These are phyloP conservation scores for Anolis apletophallus DNA, from an alignment of 2,797 vertebrate genomes.

Conservation along the genomic window DNA sequence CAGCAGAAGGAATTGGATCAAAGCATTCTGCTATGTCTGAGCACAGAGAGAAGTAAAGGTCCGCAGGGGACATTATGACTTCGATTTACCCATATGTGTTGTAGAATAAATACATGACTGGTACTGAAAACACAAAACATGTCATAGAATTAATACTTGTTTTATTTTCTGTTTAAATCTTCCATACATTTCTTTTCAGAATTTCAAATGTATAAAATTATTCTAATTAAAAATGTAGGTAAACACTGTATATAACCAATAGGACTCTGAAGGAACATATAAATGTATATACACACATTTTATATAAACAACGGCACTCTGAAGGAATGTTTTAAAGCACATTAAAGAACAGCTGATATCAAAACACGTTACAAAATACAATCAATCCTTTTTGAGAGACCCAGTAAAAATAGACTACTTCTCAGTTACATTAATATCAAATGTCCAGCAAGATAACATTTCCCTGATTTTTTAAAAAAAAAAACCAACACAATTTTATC, in stretches of 20 bases:
- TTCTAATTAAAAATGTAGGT: constrained; percentile 48
- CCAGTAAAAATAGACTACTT: background rate
- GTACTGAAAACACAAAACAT: constrained; percentile 14
- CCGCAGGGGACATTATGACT: background rate
- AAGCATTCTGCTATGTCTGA: background rate
- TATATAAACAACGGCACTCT: constrained; percentile 29
- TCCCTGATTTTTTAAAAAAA: background rate
- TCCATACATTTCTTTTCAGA: constrained; percentile 51
- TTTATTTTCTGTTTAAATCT: constrained; percentile 71
- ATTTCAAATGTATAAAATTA: constrained; percentile 62
- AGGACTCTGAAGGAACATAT: too few relatives aligned
- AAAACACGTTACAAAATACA: constrained; percentile 33
- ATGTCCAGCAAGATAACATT: background rate
- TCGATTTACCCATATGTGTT: background rate
- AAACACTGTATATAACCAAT: too few relatives aligned
- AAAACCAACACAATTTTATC: too few relatives aligned
- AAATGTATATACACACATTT: too few relatives aligned
- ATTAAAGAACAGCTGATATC: constrained; percentile 33
- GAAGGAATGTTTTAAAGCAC: constrained; percentile 29
- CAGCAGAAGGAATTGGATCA: background rate
- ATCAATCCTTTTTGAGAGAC: background rate
- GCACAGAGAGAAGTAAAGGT: background rate
- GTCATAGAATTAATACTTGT: constrained; percentile 48
- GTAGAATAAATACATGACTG: background rate
- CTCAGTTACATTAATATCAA: background rate